phyloP scores from a whole-genome alignment of 2,888 invertebrate genomes.

The Alsophila aescularia region DNA sequence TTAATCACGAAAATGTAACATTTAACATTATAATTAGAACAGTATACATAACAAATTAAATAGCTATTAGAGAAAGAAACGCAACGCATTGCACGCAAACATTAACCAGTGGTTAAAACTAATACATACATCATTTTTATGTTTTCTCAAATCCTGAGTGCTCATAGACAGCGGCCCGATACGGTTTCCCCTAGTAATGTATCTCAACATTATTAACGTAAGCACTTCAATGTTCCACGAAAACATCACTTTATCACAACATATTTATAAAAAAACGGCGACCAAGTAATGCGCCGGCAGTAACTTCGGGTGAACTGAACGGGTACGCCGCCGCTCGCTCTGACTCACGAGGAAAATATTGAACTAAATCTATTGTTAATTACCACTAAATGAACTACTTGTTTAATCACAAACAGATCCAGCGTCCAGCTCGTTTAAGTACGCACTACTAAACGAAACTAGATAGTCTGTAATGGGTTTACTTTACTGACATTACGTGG shows the following conservation, averaged over 20 bases:
- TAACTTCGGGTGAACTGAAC: constrained; percentile 32
- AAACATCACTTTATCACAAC: constrained; percentile 55
- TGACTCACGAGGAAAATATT: constrained; percentile 79
- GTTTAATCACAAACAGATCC: constrained; percentile 60
- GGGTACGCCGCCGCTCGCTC: constrained; percentile 39
- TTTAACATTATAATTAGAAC: not conserved
- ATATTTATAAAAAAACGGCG: constrained; percentile 19
- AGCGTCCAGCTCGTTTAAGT: constrained; percentile 46
- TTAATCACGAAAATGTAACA: not conserved
- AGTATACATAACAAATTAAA: not conserved
- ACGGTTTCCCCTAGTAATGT: constrained; percentile 55
- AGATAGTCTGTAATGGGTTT: constrained; percentile 57
- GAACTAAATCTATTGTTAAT: constrained; percentile 68
- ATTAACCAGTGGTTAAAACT: not conserved
- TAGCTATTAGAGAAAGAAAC: not conserved
- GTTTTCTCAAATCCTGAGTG: constrained; percentile 18
- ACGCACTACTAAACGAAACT: constrained; percentile 47
- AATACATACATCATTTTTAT: constrained; percentile 51
- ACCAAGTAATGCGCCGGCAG: constrained; percentile 14
- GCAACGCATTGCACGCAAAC: not conserved
- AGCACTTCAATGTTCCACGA: constrained; percentile 50
- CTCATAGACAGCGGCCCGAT: constrained; percentile 52
- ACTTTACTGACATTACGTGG: constrained; percentile 14
- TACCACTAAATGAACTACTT: constrained; percentile 60
- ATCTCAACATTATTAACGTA: constrained; percentile 62